Percentiles rank a stretch among this genome's conserved stretches.
phyloP scores from a whole-genome alignment of 2,113 vertebrate genomes.

The Laticauda colubrina region DNA sequence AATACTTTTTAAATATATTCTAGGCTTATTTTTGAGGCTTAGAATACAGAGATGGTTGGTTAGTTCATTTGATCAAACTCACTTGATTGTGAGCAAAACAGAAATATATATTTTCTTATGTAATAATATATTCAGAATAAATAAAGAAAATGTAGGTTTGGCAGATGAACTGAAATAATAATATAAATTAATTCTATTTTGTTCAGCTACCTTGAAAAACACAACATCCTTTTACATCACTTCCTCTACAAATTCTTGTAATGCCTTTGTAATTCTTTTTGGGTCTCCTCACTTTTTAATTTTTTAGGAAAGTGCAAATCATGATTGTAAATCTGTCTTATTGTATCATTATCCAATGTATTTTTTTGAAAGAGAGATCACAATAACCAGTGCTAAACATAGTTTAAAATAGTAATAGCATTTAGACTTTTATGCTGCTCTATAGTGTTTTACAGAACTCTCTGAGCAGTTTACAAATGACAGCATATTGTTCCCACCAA shows the following conservation, averaged over 20 bases:
- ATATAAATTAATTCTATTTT: neutral
- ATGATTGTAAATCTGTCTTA: slow-evolving; percentile 7
- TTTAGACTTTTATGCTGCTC: neutral
- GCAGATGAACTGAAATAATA: neutral
- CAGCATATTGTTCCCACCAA: neutral
- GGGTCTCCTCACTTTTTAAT: neutral
- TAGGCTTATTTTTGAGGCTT: neutral
- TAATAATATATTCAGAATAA: neutral
- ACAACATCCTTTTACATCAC: neutral
- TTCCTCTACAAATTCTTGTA: neutral
- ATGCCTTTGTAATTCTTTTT: neutral
- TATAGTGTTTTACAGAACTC: neutral
- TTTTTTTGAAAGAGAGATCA: neutral
- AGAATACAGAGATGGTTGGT: no score
- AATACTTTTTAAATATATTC: neutral
- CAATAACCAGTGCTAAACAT: neutral
- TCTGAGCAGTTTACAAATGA: neutral
- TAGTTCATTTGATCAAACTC: neutral
- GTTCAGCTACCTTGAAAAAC: no score
- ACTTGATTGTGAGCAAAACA: neutral
- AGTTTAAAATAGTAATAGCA: neutral
- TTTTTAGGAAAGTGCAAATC: slow-evolving; percentile 15
- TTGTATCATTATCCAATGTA: neutral
- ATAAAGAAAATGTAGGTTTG: neutral
- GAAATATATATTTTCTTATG: neutral